Base-by-base conservation (phyloP, 2,888 invertebrate species). In the Synanthedon tipuliformis region DNA sequence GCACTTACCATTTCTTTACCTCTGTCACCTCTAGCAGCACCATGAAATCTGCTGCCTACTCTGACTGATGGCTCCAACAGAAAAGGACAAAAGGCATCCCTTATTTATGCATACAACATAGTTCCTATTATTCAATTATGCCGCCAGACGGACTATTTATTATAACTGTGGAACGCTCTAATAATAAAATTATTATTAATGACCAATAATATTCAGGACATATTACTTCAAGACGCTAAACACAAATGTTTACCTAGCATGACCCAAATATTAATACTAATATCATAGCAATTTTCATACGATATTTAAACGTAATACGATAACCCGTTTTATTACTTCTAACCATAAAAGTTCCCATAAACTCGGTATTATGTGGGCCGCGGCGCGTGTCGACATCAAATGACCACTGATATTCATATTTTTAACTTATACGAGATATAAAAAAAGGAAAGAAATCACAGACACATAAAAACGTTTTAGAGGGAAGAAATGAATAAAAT, bases 321-420 rank as follows among this genome's bases (percentile, higher is more conserved):
- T 60, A 65, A 65, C 68, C 61, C 65, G 56, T 71, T 76, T 78
- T 79, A 78, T 75, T 69, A 62, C 69, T 65, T 61, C 60, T 55
- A 61, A 61, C 67, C 66, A 68, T 75, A 79, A 78, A 79, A 73
- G 55, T 52, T 12, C 58, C 54, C 67, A 69, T 78, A 74, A 80
- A 76, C 50, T 15, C 12, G 56, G 59, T 62, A 73, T 73, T 66
- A 71, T 60, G 57, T 53, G 55, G 53, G 58, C 45, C 45, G 12
- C 4, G 15, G 13, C 45, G 45, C 45, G 45, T 45, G 45, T 13
- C 45, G 45, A 15, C 45, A 15, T 45, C 45, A 12, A 45, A 45
- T 45, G 45, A 13, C n/a, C 45, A 45, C 45, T 45, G 45, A 45
- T 45, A 45, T 45, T 45, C 45, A 45, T 45, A 45, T 8, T n/a